These are phyloP conservation scores for Danionella dracula DNA, from an alignment of 2,797 vertebrate species.

Conservation along the genomic window DNA sequence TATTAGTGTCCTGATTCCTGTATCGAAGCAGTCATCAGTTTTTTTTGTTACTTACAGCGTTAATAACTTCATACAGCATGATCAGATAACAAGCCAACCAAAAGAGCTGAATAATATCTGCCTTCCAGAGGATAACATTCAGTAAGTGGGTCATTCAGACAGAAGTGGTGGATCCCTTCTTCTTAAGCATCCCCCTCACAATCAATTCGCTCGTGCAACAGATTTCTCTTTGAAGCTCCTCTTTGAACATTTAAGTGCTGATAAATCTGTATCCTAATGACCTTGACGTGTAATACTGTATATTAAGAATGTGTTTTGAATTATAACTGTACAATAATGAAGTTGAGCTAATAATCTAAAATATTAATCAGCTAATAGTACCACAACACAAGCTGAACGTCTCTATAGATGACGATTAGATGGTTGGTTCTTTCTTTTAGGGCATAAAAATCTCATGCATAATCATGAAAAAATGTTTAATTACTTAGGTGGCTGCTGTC, in stretches of 20 bases:
- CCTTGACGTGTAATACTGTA: not conserved
- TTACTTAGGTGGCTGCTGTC: too few relatives aligned
- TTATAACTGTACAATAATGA: not conserved
- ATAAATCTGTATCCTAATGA: not conserved
- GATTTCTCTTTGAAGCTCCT: slow-evolving; percentile 20
- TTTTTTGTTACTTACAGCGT: not conserved
- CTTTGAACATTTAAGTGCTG: slow-evolving; percentile 14
- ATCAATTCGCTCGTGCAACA: slow-evolving; percentile 17
- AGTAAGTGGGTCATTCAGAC: slow-evolving; percentile 14
- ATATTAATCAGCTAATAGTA: too few relatives aligned
- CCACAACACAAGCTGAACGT: too few relatives aligned
- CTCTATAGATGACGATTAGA: too few relatives aligned
- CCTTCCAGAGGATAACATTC: slow-evolving; percentile 1
- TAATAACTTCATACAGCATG: slow-evolving; percentile 2
- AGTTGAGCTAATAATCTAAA: not conserved
- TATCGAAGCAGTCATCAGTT: not conserved
- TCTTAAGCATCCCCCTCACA: slow-evolving; percentile 11
- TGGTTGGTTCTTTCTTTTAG: too few relatives aligned
- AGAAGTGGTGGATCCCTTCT: slow-evolving; percentile 3
- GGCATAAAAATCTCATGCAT: too few relatives aligned
- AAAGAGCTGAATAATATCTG: slow-evolving; percentile 1
- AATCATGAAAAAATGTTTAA: too few relatives aligned
- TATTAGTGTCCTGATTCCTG: not conserved
- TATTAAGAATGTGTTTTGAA: too few relatives aligned
- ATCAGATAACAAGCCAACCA: not conserved